These are phyloP conservation scores for Picus viridis DNA, from an alignment of 2,797 vertebrate genomes.

Conservation along the genomic window DNA sequence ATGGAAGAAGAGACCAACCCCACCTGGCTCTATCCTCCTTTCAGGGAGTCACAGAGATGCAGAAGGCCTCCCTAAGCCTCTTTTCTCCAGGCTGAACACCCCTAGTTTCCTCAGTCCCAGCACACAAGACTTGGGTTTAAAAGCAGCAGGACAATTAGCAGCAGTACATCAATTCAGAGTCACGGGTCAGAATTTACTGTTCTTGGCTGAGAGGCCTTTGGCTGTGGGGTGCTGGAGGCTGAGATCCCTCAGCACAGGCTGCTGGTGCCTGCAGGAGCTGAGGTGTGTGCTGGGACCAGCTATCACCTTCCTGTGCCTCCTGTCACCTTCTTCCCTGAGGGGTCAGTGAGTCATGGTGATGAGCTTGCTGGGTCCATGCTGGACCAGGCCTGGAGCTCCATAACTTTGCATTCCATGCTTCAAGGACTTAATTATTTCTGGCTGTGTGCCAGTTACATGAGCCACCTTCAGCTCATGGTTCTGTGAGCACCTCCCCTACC, in stretches of 20 bases:
- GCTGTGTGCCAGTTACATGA: background rate
- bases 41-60: no score
- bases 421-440: background rate
- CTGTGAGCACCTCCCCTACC: background rate
- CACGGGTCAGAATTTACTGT: accelerated
- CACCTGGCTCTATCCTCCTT: no score
- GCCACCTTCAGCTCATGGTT: background rate
- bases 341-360: background rate
- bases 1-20: no score
- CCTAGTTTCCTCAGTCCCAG: no score
- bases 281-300: background rate
- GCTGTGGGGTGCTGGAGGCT: background rate
- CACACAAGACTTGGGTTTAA: background rate
- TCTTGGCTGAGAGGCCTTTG: background rate
- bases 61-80: no score
- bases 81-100: no score
- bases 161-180: background rate
- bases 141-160: background rate
- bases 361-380: accelerated
- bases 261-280: background rate
- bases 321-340: accelerated
- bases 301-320: background rate
- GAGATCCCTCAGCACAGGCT: background rate
- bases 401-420: background rate
- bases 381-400: background rate